These are phyloP conservation scores for Mya arenaria DNA, from an alignment of 1,140 invertebrate species.

Conservation along the genomic window DNA sequence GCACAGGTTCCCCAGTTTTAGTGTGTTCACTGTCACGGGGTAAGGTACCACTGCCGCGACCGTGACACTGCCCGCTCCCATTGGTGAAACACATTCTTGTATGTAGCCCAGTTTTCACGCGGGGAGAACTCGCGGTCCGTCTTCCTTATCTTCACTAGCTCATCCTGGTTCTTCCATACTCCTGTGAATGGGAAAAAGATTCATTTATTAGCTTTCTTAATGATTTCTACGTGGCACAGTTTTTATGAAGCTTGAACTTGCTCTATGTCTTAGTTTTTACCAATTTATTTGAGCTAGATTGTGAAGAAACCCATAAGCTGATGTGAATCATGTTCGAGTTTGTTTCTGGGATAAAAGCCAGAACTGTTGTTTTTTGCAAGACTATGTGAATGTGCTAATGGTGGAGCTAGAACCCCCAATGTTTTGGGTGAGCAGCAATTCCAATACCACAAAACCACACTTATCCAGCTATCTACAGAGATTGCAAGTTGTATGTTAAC, in stretches of 20 bases:
- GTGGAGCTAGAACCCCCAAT: too few species aligned
- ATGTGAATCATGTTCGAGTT: too few species aligned
- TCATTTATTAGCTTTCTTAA: background rate
- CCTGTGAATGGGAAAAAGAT: constrained; percentile 82
- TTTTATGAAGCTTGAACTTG: background rate
- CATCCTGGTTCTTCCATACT: constrained; percentile 87
- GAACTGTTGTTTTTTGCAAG: background rate
- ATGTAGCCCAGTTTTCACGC: constrained; percentile 57
- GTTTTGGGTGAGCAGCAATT: too few species aligned
- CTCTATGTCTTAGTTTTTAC: background rate
- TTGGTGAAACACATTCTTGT: constrained; percentile 71
- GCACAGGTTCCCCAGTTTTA: background rate
- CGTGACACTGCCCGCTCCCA: constrained; percentile 88
- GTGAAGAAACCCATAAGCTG: background rate
- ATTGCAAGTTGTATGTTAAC: too few species aligned
- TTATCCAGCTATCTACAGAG: too few species aligned
- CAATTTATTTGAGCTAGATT: too few species aligned
- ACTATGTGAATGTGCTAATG: background rate
- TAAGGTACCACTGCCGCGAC: constrained; percentile 74
- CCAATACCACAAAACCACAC: too few species aligned
- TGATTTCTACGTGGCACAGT: background rate
- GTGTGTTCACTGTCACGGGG: background rate
- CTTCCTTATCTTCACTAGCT: constrained; percentile 84
- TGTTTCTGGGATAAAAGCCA: background rate
- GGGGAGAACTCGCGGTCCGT: constrained; percentile 85